A percentile compares a stretch with the other conserved stretches of the same genome.
Conservation (phyloP, 92 coral and sea anemone genomes). For the Plumapathes pennacea region DNA sequence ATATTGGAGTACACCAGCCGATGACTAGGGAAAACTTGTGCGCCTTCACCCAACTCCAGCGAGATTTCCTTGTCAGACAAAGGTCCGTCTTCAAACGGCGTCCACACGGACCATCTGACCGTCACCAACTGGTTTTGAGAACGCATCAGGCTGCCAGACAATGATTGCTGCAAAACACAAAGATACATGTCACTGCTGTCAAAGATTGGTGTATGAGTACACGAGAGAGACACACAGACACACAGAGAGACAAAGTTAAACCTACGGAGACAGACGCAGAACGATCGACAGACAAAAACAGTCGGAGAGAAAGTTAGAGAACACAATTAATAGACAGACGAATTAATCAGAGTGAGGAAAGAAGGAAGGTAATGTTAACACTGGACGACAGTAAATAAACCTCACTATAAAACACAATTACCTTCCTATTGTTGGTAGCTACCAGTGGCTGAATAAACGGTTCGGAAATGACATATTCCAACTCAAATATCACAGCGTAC, state of each 20-base stretch:
- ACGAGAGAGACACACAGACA: too few species aligned
- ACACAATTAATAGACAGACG: too few species aligned
- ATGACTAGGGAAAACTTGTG: slow-evolving; percentile 67
- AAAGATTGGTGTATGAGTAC: too few species aligned
- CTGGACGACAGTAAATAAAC: too few species aligned
- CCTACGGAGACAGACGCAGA: too few species aligned
- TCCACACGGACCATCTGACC: slow-evolving; percentile 87
- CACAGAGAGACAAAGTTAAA: too few species aligned
- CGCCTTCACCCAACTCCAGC: slow-evolving; percentile 62
- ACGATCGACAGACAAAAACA: too few species aligned
- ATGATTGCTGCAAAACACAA: slow-evolving; percentile 47
- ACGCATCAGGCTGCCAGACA: slow-evolving; percentile 92
- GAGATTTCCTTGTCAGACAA: slow-evolving; percentile 56
- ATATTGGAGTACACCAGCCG: slow-evolving; percentile 62
- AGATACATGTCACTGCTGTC: too few species aligned
- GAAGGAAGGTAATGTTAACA: too few species aligned
- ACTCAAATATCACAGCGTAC: slow-evolving; percentile 90
- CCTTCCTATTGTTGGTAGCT: slow-evolving; percentile 82
- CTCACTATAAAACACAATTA: too few species aligned
- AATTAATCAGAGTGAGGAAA: too few species aligned
- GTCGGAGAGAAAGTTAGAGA: too few species aligned
- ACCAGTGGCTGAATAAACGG: slow-evolving; percentile 88
- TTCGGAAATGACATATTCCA: slow-evolving; percentile 91
- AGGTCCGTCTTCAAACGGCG: slow-evolving; percentile 72
- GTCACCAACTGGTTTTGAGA: slow-evolving; percentile 83